Evolutionary conservation across 2,797 vertebrate genomes (phyloP).

Genomic region (Chaetophractus vellerosus): DNA sequence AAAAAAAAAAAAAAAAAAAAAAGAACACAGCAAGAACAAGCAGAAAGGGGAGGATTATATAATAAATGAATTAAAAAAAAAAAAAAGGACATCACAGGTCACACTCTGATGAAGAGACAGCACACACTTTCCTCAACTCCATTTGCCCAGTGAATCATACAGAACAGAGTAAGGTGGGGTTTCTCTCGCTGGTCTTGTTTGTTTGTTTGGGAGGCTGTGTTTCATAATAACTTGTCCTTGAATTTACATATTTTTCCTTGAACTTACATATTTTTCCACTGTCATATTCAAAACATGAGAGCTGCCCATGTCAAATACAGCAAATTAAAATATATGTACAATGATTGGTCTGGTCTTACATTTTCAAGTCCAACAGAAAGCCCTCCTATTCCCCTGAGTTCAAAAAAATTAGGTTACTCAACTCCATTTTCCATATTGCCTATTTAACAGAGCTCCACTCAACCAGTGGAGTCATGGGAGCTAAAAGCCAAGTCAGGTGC

Average conservation of each 20-base stretch:
- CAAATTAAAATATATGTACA: neutral
- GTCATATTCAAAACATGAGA: conserved; percentile 60
- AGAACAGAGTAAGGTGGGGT: neutral
- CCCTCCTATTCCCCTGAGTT: neutral
- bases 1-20: no score
- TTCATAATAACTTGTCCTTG: neutral
- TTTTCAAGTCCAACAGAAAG: neutral
- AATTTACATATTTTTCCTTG: neutral
- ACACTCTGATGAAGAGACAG: neutral
- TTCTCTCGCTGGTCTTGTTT: neutral
- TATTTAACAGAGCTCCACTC: conserved; percentile 58
- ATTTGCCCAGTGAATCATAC: neutral
- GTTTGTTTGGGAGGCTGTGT: neutral
- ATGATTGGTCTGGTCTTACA: conserved; percentile 14
- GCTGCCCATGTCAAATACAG: conserved; percentile 24
- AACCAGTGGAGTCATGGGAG: conserved; percentile 61
- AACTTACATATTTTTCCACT: conserved; percentile 1
- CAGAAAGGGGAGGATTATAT: no score
- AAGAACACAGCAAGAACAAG: no score
- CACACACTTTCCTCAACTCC: neutral
- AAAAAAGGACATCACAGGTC: neutral
- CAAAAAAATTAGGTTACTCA: conserved; percentile 31
- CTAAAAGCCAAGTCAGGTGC: conserved; percentile 36
- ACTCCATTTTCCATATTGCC: conserved; percentile 36
- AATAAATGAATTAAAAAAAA: no score